phyloP scores from a whole-genome alignment of 1,140 invertebrate genomes.

The Brachionus sp. region DNA sequence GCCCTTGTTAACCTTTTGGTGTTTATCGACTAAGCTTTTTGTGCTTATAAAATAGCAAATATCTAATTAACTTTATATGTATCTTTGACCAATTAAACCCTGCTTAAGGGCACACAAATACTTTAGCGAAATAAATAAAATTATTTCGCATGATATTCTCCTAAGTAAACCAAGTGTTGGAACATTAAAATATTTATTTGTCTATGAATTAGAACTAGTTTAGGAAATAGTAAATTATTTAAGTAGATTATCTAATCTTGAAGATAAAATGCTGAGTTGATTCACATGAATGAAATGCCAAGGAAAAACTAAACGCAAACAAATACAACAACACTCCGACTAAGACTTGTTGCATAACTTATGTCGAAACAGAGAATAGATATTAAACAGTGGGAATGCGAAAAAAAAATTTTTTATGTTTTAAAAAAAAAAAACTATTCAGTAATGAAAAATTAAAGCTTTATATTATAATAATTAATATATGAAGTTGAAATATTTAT shows the following conservation, averaged over 20 bases:
- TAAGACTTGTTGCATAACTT: neutral
- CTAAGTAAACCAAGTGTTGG: neutral
- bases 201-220: neutral
- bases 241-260: neutral
- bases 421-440: neutral
- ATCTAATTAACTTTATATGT: neutral
- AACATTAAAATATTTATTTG: neutral
- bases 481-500: constrained; percentile 1
- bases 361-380: neutral
- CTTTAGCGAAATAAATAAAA: neutral
- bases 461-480: constrained; percentile 26
- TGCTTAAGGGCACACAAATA: neutral
- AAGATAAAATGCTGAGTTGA: neutral
- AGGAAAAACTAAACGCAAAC: neutral
- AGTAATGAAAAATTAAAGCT: constrained; percentile 5
- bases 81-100: neutral
- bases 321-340: neutral
- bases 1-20: neutral
- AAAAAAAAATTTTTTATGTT: neutral
- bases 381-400: neutral
- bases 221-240: neutral
- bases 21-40: neutral
- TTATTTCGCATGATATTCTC: neutral
- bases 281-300: neutral
- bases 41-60: neutral